Evolutionary conservation across 2,797 vertebrate genomes (phyloP).

Genomic region (Tenualosa thibaudeaui): DNA sequence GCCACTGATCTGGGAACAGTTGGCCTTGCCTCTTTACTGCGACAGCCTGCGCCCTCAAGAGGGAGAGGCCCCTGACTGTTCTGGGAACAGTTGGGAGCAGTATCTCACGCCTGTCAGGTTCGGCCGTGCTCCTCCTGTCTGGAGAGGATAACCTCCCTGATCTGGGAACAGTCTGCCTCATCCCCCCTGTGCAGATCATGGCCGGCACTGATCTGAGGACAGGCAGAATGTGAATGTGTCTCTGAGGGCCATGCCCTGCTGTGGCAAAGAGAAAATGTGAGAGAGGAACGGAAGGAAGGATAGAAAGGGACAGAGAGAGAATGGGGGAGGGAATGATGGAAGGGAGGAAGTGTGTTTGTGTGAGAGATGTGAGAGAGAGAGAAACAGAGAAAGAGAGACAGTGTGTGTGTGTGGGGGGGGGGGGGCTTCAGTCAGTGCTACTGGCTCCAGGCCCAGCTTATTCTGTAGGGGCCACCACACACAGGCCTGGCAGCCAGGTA

Average conservation of each 20-base stretch:
- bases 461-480: conserved; percentile 22
- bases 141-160: conserved; percentile 1
- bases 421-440: background rate
- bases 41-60: background rate
- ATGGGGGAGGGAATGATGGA: background rate
- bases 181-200: background rate
- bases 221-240: background rate
- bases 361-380: background rate
- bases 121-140: background rate
- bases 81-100: conserved; percentile 10
- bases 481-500: conserved; percentile 20
- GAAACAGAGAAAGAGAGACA: background rate
- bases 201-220: background rate
- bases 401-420: background rate
- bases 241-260: background rate
- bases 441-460: background rate
- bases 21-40: background rate
- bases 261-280: background rate
- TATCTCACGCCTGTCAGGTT: background rate
- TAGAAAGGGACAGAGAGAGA: background rate
- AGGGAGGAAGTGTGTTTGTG: background rate
- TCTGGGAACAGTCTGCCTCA: background rate
- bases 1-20: background rate
- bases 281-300: background rate
- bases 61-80: background rate